Evolutionary conservation across 2,113 vertebrate genomes (phyloP).

Genomic region (Machaerirhynchus nigripectus): DNA sequence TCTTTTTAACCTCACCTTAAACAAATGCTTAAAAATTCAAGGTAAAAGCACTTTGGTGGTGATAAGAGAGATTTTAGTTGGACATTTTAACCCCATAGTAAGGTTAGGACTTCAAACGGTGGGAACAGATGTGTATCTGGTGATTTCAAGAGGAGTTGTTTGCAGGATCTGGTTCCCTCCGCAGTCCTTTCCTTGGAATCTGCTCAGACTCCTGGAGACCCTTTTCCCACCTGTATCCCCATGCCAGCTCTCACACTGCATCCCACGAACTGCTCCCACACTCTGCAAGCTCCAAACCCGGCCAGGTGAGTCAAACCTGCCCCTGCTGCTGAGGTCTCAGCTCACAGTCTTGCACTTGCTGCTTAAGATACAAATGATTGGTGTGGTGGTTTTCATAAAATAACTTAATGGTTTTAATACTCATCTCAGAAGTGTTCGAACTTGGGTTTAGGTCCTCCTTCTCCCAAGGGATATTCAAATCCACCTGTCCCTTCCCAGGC

Average conservation of each 20-base stretch:
- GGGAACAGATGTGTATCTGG: background rate
- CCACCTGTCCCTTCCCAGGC: conserved; percentile 60
- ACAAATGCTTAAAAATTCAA: background rate
- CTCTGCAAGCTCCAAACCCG: background rate
- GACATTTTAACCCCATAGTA: background rate
- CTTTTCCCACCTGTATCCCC: background rate
- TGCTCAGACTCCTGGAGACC: background rate
- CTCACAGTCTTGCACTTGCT: background rate
- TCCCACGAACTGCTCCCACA: background rate
- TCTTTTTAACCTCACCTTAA: background rate
- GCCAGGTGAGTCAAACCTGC: conserved; percentile 55
- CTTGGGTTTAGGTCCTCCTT: conserved; percentile 29
- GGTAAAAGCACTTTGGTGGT: background rate
- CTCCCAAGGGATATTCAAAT: conserved; percentile 61
- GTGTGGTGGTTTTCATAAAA: conserved; percentile 31
- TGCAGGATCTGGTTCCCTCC: background rate
- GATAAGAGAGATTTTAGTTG: background rate
- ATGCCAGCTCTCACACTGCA: background rate
- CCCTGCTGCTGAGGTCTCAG: background rate
- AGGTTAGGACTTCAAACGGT: background rate
- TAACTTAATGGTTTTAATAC: conserved; percentile 2
- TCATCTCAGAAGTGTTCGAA: conserved; percentile 42
- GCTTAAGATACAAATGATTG: conserved; percentile 54
- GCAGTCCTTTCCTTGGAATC: background rate
- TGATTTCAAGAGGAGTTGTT: background rate